Percentiles rank a stretch among this genome's conserved stretches.
These are phyloP conservation scores for Pentalonia nigronervosa DNA, from an alignment of 1,140 invertebrate genomes.

Conservation along the genomic window DNA sequence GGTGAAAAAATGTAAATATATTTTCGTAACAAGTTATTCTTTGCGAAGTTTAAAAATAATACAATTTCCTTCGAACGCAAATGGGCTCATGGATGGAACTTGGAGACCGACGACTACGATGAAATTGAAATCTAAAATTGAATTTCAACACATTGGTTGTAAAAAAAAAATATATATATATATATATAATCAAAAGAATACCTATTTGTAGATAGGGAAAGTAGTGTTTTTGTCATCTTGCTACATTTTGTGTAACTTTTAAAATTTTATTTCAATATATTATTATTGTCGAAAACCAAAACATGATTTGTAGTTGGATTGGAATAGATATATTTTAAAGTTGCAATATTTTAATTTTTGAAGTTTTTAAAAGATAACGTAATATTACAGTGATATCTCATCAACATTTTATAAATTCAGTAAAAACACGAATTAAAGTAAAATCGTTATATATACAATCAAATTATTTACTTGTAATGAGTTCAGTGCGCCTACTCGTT, in stretches of 20 bases:
- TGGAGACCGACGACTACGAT: neutral
- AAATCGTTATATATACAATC: neutral
- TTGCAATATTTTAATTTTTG: neutral
- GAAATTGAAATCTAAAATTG: conserved; percentile 50
- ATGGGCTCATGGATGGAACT: conserved; percentile 3
- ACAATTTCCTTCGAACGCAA: conserved; percentile 16
- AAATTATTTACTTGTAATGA: too few relatives aligned
- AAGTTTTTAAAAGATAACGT: neutral
- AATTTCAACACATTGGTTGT: conserved; percentile 29
- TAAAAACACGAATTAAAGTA: neutral
- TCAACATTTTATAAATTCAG: neutral
- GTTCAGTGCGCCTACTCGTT: neutral
- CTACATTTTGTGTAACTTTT: neutral
- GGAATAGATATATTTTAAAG: neutral
- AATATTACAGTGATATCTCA: neutral
- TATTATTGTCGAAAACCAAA: neutral
- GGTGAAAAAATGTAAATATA: conserved; percentile 26
- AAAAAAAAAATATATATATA: neutral
- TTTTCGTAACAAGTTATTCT: conserved; percentile 45
- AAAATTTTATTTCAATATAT: conserved; percentile 1
- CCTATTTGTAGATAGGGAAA: neutral
- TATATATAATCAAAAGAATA: conserved; percentile 42
- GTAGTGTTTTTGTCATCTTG: conserved; percentile 1
- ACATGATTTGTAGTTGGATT: neutral
- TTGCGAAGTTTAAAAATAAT: conserved; percentile 40